These are phyloP conservation scores for Elaeidobius kamerunicus DNA, from an alignment of 2,888 invertebrate genomes.

Conservation along the genomic window DNA sequence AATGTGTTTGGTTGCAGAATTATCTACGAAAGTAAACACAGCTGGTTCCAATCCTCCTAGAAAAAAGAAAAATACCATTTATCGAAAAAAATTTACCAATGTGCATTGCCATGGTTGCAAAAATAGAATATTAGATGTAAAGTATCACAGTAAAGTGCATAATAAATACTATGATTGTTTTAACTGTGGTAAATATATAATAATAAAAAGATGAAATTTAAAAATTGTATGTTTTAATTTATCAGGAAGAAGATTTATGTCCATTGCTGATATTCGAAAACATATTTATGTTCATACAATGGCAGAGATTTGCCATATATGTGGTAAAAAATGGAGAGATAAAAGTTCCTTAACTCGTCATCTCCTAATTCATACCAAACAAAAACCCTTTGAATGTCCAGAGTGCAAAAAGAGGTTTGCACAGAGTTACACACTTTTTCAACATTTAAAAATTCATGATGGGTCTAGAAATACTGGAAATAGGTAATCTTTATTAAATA, in stretches of 20 bases:
- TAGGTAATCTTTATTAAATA: too few relatives aligned
- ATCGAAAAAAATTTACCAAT: slow-evolving; percentile 12
- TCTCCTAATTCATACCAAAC: slow-evolving; percentile 26
- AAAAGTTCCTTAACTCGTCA: too few relatives aligned
- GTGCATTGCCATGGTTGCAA: slow-evolving; percentile 24
- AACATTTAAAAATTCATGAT: slow-evolving; percentile 23
- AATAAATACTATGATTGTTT: slow-evolving; percentile 19
- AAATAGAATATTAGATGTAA: slow-evolving; percentile 20
- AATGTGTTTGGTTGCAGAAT: too few relatives aligned
- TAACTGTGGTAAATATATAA: slow-evolving; percentile 16
- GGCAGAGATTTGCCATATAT: too few relatives aligned
- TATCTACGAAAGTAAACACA: background rate
- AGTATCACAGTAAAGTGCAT: slow-evolving; percentile 20
- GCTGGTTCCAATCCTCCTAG: background rate
- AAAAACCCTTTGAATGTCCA: slow-evolving; percentile 26
- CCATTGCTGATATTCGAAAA: too few relatives aligned
- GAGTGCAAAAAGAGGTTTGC: slow-evolving; percentile 25
- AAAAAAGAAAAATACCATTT: slow-evolving; percentile 8
- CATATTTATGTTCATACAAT: too few relatives aligned
- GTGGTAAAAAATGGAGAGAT: too few relatives aligned
- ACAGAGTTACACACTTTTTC: slow-evolving; percentile 23
- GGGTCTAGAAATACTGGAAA: too few relatives aligned
- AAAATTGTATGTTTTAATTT: too few relatives aligned
- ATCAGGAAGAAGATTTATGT: too few relatives aligned
- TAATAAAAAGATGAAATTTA: background rate